Evolutionary conservation across 2,113 vertebrate species (phyloP).

Genomic region (Proterorhinus semilunaris): DNA sequence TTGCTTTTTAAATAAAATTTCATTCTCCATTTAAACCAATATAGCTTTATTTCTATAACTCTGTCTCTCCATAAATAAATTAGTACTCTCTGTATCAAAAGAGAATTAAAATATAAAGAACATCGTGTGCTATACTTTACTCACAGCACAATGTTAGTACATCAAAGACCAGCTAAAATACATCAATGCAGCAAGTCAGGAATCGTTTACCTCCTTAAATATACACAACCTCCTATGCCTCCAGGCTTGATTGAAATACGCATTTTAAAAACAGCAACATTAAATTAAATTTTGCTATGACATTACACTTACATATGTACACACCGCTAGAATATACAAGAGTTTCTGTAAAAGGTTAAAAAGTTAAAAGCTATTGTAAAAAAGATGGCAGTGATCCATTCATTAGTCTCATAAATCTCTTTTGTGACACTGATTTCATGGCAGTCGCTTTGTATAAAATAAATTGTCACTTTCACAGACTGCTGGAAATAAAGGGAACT

Average conservation of each 20-base stretch:
- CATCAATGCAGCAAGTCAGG: constrained; percentile 79
- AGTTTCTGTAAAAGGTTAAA: constrained; percentile 86
- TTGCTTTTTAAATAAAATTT: constrained; percentile 74
- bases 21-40: constrained; percentile 73
- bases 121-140: constrained; percentile 46
- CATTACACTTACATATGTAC: constrained; percentile 80
- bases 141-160: constrained; percentile 65
- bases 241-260: constrained; percentile 72
- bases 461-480: constrained; percentile 18
- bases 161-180: constrained; percentile 77
- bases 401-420: constrained; percentile 79
- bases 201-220: constrained; percentile 82
- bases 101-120: constrained; percentile 78
- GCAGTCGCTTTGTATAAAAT: constrained; percentile 63
- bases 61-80: constrained; percentile 84
- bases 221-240: constrained; percentile 77
- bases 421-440: constrained; percentile 60
- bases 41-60: constrained; percentile 77
- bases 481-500: constrained; percentile 26
- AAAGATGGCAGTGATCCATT: constrained; percentile 91
- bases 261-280: constrained; percentile 68
- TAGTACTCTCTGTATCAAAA: constrained; percentile 85
- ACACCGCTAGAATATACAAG: constrained; percentile 81
- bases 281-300: constrained; percentile 75
- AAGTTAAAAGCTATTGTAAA: constrained; percentile 86